Conservation (phyloP, 2,113 vertebrate species). For the Dipodomys merriami region DNA sequence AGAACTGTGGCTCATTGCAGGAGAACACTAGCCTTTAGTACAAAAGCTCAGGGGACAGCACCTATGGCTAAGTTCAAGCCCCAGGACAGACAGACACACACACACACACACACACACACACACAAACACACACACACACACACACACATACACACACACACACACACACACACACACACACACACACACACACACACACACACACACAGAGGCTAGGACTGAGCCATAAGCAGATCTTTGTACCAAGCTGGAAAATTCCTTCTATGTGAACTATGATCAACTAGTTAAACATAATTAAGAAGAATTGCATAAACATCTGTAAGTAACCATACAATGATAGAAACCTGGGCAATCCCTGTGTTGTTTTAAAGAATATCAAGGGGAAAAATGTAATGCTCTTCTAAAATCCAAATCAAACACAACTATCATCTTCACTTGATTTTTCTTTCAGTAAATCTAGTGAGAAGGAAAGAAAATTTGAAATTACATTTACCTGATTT, state of each 20-base stretch:
- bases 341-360: background rate
- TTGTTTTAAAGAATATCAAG: background rate
- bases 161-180: no score
- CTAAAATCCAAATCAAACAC: background rate
- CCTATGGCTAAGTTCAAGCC: no score
- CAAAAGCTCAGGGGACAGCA: no score
- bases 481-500: constrained; percentile 14
- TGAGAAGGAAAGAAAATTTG: background rate
- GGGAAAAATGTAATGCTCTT: background rate
- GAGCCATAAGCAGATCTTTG: background rate
- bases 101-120: no score
- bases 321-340: background rate
- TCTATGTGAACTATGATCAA: background rate
- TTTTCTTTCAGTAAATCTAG: constrained; percentile 20
- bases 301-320: background rate
- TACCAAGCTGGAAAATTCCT: background rate
- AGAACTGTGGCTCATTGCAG: no score
- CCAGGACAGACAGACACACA: no score
- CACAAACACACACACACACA: no score
- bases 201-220: background rate
- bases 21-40: no score
- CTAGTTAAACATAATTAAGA: background rate
- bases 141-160: no score
- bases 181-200: no score
- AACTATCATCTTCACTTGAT: background rate